Conservation (phyloP, 2,888 invertebrate species). For the Torymus tubicola region DNA sequence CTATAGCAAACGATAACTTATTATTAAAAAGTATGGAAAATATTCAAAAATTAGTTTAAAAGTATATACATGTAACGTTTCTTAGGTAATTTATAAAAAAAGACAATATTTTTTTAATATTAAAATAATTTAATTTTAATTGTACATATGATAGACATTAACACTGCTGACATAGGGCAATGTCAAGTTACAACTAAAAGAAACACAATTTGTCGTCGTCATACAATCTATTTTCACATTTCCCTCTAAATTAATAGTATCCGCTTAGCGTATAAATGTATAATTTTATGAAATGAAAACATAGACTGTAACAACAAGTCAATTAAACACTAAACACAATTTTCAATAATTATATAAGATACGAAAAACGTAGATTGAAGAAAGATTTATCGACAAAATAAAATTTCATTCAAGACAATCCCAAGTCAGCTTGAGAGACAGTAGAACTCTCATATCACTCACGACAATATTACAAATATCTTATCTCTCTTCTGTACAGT, state of each 20-base stretch:
- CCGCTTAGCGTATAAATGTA: not conserved
- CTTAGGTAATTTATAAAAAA: conserved; percentile 15
- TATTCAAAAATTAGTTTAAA: no score
- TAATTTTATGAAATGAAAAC: not conserved
- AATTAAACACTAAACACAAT: not conserved
- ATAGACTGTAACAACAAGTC: not conserved
- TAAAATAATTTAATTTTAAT: conserved; percentile 72
- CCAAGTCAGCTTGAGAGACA: conserved; percentile 35
- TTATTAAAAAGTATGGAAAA: no score
- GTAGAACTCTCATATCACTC: conserved; percentile 41
- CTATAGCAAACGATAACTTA: no score
- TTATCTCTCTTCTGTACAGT: conserved; percentile 49
- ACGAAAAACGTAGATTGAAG: conserved; percentile 22
- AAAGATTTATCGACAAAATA: conserved; percentile 34
- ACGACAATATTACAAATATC: conserved; percentile 55
- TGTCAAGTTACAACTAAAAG: conserved; percentile 47
- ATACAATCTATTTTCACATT: conserved; percentile 21
- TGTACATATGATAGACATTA: conserved; percentile 69
- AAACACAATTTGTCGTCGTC: conserved; percentile 12
- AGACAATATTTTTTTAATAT: conserved; percentile 62
- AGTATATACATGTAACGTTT: not conserved
- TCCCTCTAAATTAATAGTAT: conserved; percentile 1
- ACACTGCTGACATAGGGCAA: conserved; percentile 66
- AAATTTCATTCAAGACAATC: conserved; percentile 19
- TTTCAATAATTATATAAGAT: conserved; percentile 14